These are phyloP conservation scores for Ophioderma brevispina DNA, from an alignment of 35 echinoderm and acorn worm genomes.

Conservation along the genomic window DNA sequence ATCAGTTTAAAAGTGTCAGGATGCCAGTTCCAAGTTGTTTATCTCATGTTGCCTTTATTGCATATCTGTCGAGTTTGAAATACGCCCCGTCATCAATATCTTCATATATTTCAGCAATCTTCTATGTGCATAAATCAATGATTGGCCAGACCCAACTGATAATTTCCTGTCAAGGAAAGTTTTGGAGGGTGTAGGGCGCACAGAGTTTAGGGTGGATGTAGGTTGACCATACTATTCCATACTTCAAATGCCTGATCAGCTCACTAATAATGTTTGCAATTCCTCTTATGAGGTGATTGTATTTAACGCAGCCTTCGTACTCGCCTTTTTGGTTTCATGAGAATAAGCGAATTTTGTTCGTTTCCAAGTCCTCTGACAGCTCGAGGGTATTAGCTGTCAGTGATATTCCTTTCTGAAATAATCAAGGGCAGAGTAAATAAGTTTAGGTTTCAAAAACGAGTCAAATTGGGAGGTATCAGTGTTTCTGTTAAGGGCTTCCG, in stretches of 20 bases:
- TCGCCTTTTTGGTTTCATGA: neutral
- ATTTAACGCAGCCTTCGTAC: constrained; percentile 11
- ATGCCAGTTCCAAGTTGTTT: too few relatives aligned
- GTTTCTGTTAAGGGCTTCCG: neutral
- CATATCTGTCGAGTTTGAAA: too few relatives aligned
- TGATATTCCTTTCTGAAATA: neutral
- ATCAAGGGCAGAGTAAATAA: neutral
- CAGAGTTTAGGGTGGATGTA: neutral
- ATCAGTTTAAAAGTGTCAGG: too few relatives aligned
- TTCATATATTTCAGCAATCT: neutral
- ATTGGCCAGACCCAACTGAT: neutral
- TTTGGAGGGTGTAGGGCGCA: neutral
- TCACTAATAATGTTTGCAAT: neutral
- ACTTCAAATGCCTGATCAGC: neutral
- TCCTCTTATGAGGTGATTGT: neutral
- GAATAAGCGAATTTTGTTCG: neutral
- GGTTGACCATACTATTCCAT: neutral
- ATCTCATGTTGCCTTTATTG: too few relatives aligned
- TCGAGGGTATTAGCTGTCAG: neutral
- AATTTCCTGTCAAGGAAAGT: neutral
- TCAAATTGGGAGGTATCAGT: neutral
- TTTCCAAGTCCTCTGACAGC: too few relatives aligned
- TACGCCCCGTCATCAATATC: neutral
- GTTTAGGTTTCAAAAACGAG: neutral
- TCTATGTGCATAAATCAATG: neutral